Evolutionary conservation across 1,140 invertebrate genomes (phyloP).

Genomic region (Saxidomus purpurata): DNA sequence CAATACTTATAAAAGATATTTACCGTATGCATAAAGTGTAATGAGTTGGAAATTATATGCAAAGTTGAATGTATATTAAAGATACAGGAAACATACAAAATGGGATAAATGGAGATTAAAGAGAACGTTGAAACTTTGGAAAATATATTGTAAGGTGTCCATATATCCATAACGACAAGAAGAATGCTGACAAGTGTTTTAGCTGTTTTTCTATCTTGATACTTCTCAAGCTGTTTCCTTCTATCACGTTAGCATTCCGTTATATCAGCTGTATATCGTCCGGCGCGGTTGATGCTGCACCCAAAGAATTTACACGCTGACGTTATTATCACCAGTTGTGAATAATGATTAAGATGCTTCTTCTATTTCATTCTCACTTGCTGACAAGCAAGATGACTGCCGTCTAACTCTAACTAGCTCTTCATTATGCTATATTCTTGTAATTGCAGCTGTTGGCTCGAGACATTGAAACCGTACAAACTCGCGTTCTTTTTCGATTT

Average conservation of each 20-base stretch:
- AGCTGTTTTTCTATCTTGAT: conserved; percentile 99
- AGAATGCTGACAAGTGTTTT: conserved; percentile 98
- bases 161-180: conserved; percentile 99
- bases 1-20: too few relatives aligned
- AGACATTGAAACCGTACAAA: too few relatives aligned
- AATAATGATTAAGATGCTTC: neutral
- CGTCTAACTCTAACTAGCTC: too few relatives aligned
- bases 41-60: too few relatives aligned
- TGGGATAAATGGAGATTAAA: conserved; percentile 72
- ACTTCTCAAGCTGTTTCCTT: conserved; percentile 94
- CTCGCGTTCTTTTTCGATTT: too few relatives aligned
- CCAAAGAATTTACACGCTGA: conserved; percentile 75
- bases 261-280: conserved; percentile 79
- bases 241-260: conserved; percentile 74
- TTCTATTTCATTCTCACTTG: conserved; percentile 31
- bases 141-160: conserved; percentile 99
- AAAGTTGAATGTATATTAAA: too few relatives aligned
- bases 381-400: too few relatives aligned
- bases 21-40: too few relatives aligned
- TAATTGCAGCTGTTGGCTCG: too few relatives aligned
- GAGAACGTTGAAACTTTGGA: conserved; percentile 87
- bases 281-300: conserved; percentile 78
- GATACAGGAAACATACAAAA: conserved; percentile 57
- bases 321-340: conserved; percentile 64
- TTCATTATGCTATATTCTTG: too few relatives aligned